Evolutionary conservation across 1,140 invertebrate species (phyloP), one percentile per base, ranked within the genome.

Genomic region (Drosophila bifasciata): DNA sequence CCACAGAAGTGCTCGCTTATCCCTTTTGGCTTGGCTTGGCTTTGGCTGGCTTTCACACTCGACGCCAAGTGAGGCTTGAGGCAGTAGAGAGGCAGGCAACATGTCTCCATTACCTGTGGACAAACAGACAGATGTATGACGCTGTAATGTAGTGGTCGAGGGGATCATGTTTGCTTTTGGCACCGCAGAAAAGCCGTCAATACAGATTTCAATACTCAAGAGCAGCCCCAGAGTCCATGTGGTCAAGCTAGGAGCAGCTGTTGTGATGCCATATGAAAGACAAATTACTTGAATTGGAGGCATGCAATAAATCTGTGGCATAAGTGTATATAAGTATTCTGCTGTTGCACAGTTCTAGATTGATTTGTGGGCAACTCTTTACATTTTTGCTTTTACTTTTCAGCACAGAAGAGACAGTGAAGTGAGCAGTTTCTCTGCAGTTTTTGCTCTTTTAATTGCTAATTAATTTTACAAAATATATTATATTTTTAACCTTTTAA

Each of bases 71-170:
- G 58, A 52, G 19, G 70, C 16, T 49, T 43, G 39, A n/a, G 43
- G n/a, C n/a, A n/a, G n/a, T n/a, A n/a, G n/a, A 16, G 43, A 53
- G 19, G 7, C 25, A 28, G 11, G 48, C 39, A 44, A 52, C 56
- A 50, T 41, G 36, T 71, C 66, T 74, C 53, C 69, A 68, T 74
- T 79, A 68, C 74, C 19, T 28, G 50, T 28, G 50, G 36, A 25
- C 68, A 61, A 15, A 43, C 28, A 28, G 36, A 52, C 9, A 32
- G 28, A 11, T 11, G 28, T 32, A 36, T 36, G 32, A 11, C 32
- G 11, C 3, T 36, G 32, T 36, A 36, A 36, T 40, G 15, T 23
- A 28, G 48, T 36, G 51, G 51, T 50, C 40, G 19, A n/a, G n/a
- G 44, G 21, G 43, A 74, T 68, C 48, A 57, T 78, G 58, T 71